Percentiles rank a stretch among this genome's conserved stretches.
phyloP scores from a whole-genome alignment of 2,113 vertebrate genomes.

The Xenopus laevis region DNA sequence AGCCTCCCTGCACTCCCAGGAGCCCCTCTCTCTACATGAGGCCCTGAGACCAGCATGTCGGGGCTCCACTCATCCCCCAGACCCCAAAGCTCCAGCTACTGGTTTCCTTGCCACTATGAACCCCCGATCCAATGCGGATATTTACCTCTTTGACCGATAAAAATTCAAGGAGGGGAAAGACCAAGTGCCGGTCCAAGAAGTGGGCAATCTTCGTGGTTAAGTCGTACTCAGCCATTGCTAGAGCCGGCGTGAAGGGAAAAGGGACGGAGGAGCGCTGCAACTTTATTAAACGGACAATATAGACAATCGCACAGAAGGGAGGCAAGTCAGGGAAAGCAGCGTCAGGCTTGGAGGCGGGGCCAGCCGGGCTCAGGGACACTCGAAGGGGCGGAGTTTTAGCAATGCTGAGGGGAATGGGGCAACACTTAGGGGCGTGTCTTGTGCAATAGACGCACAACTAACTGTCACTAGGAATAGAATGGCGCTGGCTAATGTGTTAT shows the following conservation, averaged over 20 bases:
- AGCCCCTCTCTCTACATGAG: too few relatives aligned
- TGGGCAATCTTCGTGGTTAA: conserved; percentile 89
- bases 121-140: rapidly evolving
- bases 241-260: conserved; percentile 46
- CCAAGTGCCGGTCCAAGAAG: conserved; percentile 91
- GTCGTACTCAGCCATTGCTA: conserved; percentile 96
- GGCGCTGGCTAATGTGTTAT: too few relatives aligned
- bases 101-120: rapidly evolving
- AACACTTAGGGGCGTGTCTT: too few relatives aligned
- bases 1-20: too few relatives aligned
- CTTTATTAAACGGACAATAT: conserved; percentile 51
- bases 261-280: conserved; percentile 36
- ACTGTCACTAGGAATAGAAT: too few relatives aligned
- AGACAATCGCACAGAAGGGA: neutral
- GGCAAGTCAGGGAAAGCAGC: neutral
- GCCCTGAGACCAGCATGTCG: neutral
- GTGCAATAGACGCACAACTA: too few relatives aligned
- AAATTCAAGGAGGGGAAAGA: conserved; percentile 92
- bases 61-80: neutral
- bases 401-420: too few relatives aligned
- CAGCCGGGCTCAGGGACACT: too few relatives aligned
- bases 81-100: rapidly evolving
- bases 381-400: too few relatives aligned
- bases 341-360: neutral
- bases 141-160: conserved; percentile 90